Percentiles rank a stretch among this genome's conserved stretches.
Conservation (phyloP, 2,888 invertebrate genomes). For the Protonemura montana region DNA sequence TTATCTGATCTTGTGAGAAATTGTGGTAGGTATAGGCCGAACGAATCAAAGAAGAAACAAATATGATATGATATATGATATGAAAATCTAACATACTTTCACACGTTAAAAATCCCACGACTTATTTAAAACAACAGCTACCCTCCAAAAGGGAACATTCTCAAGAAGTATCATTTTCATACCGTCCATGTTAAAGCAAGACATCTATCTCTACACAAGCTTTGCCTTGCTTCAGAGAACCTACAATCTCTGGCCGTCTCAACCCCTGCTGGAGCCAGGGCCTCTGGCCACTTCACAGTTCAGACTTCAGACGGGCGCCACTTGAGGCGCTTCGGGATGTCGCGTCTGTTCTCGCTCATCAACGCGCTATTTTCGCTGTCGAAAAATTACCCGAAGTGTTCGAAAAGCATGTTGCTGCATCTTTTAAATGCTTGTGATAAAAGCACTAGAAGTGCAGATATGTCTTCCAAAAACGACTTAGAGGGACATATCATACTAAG, state of each 20-base stretch:
- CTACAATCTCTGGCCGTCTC: background rate
- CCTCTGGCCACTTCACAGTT: background rate
- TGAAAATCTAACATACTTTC: too few relatives aligned
- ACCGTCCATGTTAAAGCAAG: background rate
- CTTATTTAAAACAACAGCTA: too few relatives aligned
- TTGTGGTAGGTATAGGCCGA: too few relatives aligned
- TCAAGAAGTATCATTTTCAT: background rate
- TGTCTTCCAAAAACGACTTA: background rate
- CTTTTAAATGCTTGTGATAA: background rate
- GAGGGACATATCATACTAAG: too few relatives aligned
- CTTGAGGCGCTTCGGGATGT: background rate
- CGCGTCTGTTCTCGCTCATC: background rate
- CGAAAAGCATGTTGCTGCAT: background rate
- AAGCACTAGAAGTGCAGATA: background rate
- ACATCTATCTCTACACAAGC: background rate
- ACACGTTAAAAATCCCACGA: too few relatives aligned
- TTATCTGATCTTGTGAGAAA: too few relatives aligned
- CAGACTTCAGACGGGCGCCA: background rate
- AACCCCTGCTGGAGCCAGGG: background rate
- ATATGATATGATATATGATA: too few relatives aligned
- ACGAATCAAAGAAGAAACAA: too few relatives aligned
- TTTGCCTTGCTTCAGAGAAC: background rate
- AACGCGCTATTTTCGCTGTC: background rate
- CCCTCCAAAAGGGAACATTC: background rate
- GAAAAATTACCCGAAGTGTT: background rate